Conservation (phyloP, 2,888 invertebrate genomes). For the Hydrotaea cyrtoneurina region DNA sequence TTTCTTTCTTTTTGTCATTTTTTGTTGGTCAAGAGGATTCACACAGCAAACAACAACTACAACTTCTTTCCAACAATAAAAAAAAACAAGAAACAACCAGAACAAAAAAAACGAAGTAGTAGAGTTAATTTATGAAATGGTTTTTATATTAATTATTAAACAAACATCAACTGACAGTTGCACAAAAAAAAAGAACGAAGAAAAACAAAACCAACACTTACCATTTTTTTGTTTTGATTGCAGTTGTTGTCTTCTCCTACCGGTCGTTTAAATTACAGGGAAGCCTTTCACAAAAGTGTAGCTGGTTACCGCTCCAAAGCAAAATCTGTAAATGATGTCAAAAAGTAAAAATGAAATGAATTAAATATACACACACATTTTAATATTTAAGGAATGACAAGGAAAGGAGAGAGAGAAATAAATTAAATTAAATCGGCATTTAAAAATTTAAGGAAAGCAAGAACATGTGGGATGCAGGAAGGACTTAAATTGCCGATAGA, state of each 20-base stretch:
- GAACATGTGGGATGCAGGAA: too few species aligned
- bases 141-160: slow-evolving; percentile 42
- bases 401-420: not conserved
- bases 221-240: slow-evolving; percentile 48
- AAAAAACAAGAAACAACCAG: not conserved
- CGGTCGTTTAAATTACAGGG: not conserved
- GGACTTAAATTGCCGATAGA: too few species aligned
- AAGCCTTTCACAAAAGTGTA: not conserved
- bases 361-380: not conserved
- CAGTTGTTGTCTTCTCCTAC: not conserved
- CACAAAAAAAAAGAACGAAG: not conserved
- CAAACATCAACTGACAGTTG: slow-evolving; percentile 35
- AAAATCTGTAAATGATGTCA: slow-evolving; percentile 33
- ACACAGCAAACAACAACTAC: not conserved
- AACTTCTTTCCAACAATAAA: not conserved
- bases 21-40: slow-evolving; percentile 17
- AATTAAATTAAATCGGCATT: too few species aligned
- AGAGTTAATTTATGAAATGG: slow-evolving; percentile 37
- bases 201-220: slow-evolving; percentile 35
- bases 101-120: not conserved
- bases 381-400: slow-evolving; percentile 21
- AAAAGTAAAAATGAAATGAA: slow-evolving; percentile 13
- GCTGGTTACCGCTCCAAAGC: not conserved
- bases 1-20: not conserved
- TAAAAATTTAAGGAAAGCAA: too few species aligned